Conservation (phyloP, 2,888 invertebrate species). For the Cyclophora punctaria region DNA sequence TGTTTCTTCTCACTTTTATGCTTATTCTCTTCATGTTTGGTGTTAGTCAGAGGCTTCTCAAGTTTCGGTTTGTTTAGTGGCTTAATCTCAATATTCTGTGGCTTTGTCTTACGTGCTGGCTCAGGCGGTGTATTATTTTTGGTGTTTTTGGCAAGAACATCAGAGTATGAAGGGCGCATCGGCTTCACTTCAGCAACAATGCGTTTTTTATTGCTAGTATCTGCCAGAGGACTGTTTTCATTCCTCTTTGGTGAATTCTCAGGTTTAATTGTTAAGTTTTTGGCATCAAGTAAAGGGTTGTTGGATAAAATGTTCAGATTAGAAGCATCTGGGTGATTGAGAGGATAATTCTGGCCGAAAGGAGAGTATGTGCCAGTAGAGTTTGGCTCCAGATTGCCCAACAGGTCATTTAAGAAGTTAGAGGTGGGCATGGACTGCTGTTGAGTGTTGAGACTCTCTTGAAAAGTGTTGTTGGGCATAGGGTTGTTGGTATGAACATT, state of each 20-base stretch:
- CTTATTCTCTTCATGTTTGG: slow-evolving; percentile 53
- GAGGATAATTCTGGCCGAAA: slow-evolving; percentile 77
- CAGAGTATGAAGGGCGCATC: slow-evolving; percentile 90
- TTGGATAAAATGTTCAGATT: slow-evolving; percentile 45
- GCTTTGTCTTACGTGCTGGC: slow-evolving; percentile 59
- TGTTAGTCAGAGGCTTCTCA: slow-evolving; percentile 44
- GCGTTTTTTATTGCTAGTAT: slow-evolving; percentile 77
- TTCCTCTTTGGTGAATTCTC: slow-evolving; percentile 60
- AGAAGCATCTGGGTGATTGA: slow-evolving; percentile 66
- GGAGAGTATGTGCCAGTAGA: slow-evolving; percentile 83
- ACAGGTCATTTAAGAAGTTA: slow-evolving; percentile 80
- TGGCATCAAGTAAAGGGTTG: slow-evolving; percentile 41
- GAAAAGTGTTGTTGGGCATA: slow-evolving; percentile 35
- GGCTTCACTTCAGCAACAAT: slow-evolving; percentile 91
- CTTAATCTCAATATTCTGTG: slow-evolving; percentile 58
- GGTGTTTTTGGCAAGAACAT: slow-evolving; percentile 83
- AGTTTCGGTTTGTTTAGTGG: slow-evolving; percentile 52
- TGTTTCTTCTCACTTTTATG: slow-evolving; percentile 57
- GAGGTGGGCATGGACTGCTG: slow-evolving; percentile 48
- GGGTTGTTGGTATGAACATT: slow-evolving; percentile 35
- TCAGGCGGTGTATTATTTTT: slow-evolving; percentile 68
- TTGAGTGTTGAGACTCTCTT: slow-evolving; percentile 41
- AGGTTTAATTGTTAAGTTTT: slow-evolving; percentile 37
- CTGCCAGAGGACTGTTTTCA: slow-evolving; percentile 65
- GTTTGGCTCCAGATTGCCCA: slow-evolving; percentile 83